These are phyloP conservation scores for Hydropotes inermis DNA, from an alignment of 2,113 vertebrate genomes.

Conservation along the genomic window DNA sequence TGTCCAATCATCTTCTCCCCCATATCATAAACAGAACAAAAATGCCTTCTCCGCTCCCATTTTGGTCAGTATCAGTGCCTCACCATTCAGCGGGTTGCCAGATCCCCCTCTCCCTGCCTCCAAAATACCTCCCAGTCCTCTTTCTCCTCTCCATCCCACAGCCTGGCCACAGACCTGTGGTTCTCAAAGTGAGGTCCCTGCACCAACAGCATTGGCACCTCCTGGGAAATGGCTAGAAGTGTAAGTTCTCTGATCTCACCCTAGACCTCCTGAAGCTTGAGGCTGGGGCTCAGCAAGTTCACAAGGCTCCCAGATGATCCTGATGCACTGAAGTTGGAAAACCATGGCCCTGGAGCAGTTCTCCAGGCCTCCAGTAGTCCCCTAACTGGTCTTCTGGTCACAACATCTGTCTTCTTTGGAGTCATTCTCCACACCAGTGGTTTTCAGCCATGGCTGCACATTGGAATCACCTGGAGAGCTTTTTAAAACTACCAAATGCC, in stretches of 20 bases:
- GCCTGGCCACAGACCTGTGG: neutral
- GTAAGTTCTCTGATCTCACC: neutral
- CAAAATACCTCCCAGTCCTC: neutral
- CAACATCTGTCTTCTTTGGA: neutral
- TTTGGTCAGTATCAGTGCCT: neutral
- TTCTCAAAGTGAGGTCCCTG: neutral
- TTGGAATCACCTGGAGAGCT: neutral
- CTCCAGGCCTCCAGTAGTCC: neutral
- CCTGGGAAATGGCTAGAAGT: neutral
- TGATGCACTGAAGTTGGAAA: neutral
- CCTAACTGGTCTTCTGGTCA: neutral
- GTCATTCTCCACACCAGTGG: neutral
- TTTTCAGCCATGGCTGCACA: neutral
- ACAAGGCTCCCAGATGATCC: neutral
- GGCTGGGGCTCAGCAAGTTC: neutral
- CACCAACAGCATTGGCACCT: neutral
- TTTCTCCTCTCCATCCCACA: neutral
- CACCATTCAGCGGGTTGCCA: neutral
- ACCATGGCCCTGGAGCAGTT: no score
- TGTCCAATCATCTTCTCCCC: neutral
- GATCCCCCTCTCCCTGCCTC: neutral
- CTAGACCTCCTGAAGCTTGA: neutral
- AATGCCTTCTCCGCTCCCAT: neutral
- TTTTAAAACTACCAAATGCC: neutral
- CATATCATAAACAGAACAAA: neutral